Evolutionary conservation across 2,113 vertebrate genomes (phyloP), one percentile per base, ranked within the genome.

Genomic region (Chaenogobius annularis): DNA sequence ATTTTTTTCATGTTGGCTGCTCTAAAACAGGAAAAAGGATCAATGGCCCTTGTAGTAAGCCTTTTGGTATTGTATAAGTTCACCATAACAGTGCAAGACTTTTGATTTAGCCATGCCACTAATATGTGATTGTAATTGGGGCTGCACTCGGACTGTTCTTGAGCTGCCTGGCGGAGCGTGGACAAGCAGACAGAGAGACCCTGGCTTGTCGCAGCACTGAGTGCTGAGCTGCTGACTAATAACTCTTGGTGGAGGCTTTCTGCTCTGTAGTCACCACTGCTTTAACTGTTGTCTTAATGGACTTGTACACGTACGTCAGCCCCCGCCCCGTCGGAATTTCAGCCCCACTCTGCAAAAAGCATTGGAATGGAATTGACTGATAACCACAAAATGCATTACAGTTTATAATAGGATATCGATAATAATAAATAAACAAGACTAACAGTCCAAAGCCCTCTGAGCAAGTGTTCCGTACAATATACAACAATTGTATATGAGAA

Each of bases 251-350:
- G 68, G 61, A 8, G n/a, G 78, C 74, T 78, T 67, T 79, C 66
- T 47, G 75, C 68, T 81, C 79, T 73, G 80, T 73, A 77, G 70
- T 85, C 83, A 82, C 78, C 80, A 75, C 80, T 75, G 73, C 83
- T 88, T 88, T 82, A 80, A 78, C 79, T 77, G 66, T 75, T 79
- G 79, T 88, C 72, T 82, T 87, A 85, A 88, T 84, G 87, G 80
- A 84, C 80, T 72, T 76, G 73, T 78, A 72, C 78, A 64, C 76
- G 66, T 70, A 68, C 74, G 61, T 79, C 82, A 69, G 10, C 72
- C 71, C 72, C 79, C 10, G 35, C 74, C 72, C 19, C 44, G 76
- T 80, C 77, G 69, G 68, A 62, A 79, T 31, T 85, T 84, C 72
- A 82, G 66, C 77, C 69, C 40, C 67, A 55, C 79, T 83, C 74